Evolutionary conservation across 1,140 invertebrate genomes (phyloP).

Genomic region (Cryptotermes secundus): DNA sequence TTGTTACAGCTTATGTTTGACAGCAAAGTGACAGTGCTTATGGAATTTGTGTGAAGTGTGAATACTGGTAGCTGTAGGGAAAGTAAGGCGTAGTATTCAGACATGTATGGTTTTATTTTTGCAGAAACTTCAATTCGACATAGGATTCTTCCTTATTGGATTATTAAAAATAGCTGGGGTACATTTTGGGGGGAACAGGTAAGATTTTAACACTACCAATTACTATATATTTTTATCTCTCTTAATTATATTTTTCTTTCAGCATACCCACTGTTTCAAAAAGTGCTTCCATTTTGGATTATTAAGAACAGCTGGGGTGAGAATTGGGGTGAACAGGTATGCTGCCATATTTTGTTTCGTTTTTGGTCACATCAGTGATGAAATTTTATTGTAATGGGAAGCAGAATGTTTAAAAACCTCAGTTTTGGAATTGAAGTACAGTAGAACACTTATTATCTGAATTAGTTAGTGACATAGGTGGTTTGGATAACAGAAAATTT

Average conservation of each 20-base stretch:
- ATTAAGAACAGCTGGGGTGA: slow-evolving; percentile 92
- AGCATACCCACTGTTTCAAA: slow-evolving; percentile 80
- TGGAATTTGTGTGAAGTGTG: too few relatives aligned
- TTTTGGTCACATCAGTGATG: background rate
- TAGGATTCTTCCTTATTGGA: slow-evolving; percentile 54
- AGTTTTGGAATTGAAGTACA: too few relatives aligned
- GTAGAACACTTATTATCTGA: too few relatives aligned
- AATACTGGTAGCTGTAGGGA: too few relatives aligned
- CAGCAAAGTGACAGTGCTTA: too few relatives aligned
- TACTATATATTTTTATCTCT: background rate
- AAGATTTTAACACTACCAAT: slow-evolving; percentile 34
- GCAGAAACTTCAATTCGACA: slow-evolving; percentile 33
- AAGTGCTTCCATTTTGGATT: slow-evolving; percentile 85
- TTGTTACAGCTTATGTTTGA: too few relatives aligned
- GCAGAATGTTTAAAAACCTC: too few relatives aligned
- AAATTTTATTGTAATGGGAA: too few relatives aligned
- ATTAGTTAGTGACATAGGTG: too few relatives aligned
- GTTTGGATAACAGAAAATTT: too few relatives aligned
- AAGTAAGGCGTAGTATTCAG: too few relatives aligned
- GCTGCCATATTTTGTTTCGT: slow-evolving; percentile 24
- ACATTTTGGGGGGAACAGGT: slow-evolving; percentile 58
- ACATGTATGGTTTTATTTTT: slow-evolving; percentile 19
- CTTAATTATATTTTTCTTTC: slow-evolving; percentile 48
- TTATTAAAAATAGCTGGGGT: slow-evolving; percentile 61
- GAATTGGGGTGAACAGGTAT: slow-evolving; percentile 74